Percentiles rank a stretch among this genome's conserved stretches.
These are phyloP conservation scores for Therioaphis trifolii DNA, from an alignment of 2,888 invertebrate genomes.

Conservation along the genomic window DNA sequence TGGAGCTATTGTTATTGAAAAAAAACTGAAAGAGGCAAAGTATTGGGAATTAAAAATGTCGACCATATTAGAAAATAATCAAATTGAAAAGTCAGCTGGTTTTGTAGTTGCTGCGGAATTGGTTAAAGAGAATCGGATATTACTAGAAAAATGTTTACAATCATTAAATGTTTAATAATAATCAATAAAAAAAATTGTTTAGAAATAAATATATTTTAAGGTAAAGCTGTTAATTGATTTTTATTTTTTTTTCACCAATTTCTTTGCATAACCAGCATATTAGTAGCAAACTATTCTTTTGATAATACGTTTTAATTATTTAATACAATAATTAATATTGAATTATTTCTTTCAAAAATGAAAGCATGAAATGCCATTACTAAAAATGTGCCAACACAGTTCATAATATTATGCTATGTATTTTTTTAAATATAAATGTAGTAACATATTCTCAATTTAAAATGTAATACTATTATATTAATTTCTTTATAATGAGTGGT, in stretches of 20 bases:
- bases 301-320: not conserved
- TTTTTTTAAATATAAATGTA: too few species aligned
- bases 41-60: constrained; percentile 56
- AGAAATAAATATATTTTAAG: constrained; percentile 47
- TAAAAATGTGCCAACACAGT: too few species aligned
- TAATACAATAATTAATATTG: not conserved
- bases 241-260: not conserved
- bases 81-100: constrained; percentile 61
- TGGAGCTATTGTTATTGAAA: constrained; percentile 58
- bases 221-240: constrained; percentile 46
- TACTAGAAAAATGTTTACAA: constrained; percentile 64
- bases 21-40: constrained; percentile 55
- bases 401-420: too few species aligned
- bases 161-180: constrained; percentile 49
- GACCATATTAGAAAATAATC: constrained; percentile 45
- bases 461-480: too few species aligned
- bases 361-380: too few species aligned
- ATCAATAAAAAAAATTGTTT: not conserved
- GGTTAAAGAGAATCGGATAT: constrained; percentile 65
- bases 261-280: not conserved
- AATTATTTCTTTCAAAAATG: too few species aligned
- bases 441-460: too few species aligned
- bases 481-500: too few species aligned
- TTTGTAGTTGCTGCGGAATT: constrained; percentile 65
- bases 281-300: not conserved